These are phyloP conservation scores for Capromys pilorides DNA, from an alignment of 2,797 vertebrate species.

Conservation along the genomic window DNA sequence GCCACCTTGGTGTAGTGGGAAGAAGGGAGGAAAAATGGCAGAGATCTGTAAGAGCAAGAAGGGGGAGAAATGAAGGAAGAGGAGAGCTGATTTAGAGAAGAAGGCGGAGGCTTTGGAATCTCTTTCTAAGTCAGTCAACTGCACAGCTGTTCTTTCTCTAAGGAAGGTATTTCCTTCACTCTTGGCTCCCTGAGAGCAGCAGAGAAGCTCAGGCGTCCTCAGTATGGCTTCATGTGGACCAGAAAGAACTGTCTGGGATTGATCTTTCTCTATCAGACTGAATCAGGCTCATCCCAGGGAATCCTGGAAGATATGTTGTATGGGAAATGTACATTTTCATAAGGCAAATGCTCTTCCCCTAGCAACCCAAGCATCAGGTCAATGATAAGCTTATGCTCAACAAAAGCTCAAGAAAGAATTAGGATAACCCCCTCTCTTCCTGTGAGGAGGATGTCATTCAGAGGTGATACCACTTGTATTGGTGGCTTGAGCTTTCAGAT, in stretches of 20 bases:
- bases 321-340: conserved; percentile 41
- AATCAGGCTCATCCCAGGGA: neutral
- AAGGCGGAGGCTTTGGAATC: neutral
- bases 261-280: neutral
- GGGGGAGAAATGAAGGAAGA: neutral
- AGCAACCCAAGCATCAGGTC: neutral
- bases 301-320: neutral
- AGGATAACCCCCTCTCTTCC: neutral
- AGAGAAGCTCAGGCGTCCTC: neutral
- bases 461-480: neutral
- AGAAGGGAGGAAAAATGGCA: neutral
- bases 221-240: neutral
- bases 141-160: neutral
- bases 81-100: neutral
- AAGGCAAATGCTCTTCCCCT: neutral
- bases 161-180: neutral
- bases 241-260: neutral
- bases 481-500: neutral
- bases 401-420: neutral
- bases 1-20: neutral
- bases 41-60: neutral
- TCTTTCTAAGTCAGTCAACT: accelerated
- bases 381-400: neutral
- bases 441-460: neutral
- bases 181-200: neutral